phyloP scores from a whole-genome alignment of 2,888 invertebrate species.

The Helobdella robusta region DNA sequence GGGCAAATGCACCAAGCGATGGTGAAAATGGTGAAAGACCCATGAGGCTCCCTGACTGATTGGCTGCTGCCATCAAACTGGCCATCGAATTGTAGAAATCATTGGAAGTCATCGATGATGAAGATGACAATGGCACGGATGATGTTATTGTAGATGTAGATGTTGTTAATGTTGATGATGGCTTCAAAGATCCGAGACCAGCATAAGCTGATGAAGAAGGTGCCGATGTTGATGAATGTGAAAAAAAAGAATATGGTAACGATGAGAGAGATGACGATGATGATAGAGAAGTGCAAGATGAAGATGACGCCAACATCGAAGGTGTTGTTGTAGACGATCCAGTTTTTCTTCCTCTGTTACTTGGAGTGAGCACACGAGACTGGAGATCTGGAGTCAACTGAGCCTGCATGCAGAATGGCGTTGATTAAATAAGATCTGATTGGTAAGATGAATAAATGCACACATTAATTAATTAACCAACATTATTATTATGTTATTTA shows the following conservation, averaged over 20 bases:
- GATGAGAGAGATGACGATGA: slow-evolving; percentile 17
- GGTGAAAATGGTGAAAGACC: slow-evolving; percentile 16
- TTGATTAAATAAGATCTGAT: too few relatives aligned
- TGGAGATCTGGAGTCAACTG: slow-evolving; percentile 42
- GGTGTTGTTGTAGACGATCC: not conserved
- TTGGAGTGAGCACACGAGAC: slow-evolving; percentile 42
- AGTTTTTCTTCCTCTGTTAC: slow-evolving; percentile 36
- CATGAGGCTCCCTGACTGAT: slow-evolving; percentile 46
- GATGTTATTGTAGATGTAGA: not conserved
- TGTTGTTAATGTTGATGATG: not conserved
- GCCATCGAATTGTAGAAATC: slow-evolving; percentile 27
- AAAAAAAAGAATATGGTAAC: not conserved
- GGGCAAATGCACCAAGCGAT: slow-evolving; percentile 50
- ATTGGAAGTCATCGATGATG: not conserved
- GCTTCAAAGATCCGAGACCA: not conserved
- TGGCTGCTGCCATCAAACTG: slow-evolving; percentile 44
- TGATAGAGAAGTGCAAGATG: not conserved
- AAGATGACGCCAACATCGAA: not conserved
- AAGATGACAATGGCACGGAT: not conserved
- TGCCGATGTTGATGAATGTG: not conserved
- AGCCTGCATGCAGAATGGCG: too few relatives aligned
- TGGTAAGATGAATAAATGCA: too few relatives aligned
- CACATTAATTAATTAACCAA: too few relatives aligned
- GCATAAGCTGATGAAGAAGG: slow-evolving; percentile 1
- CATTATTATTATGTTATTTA: too few relatives aligned